Evolutionary conservation across 2,888 invertebrate genomes (phyloP).

Genomic region (Nebria brevicollis): DNA sequence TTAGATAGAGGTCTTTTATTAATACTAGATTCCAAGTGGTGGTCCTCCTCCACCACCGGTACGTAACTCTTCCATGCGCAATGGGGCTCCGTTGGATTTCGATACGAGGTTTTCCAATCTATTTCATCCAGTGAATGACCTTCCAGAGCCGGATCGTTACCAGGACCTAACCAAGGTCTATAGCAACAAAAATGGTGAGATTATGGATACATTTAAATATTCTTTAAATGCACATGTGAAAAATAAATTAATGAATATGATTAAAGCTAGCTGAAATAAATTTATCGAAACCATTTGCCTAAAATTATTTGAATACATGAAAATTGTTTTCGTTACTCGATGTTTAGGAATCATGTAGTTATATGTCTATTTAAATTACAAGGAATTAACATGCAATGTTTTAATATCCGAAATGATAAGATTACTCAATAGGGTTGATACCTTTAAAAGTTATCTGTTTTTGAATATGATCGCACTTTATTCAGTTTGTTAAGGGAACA

Average conservation of each 20-base stretch:
- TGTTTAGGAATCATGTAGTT: not conserved
- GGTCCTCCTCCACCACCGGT: slow-evolving; percentile 68
- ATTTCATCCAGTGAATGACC: slow-evolving; percentile 71
- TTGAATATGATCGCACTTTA: not conserved
- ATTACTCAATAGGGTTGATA: too few species aligned
- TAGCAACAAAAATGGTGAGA: slow-evolving; percentile 72
- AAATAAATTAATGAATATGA: not conserved
- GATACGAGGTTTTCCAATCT: slow-evolving; percentile 74
- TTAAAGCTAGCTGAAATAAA: not conserved
- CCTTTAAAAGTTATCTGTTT: not conserved
- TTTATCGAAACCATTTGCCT: not conserved
- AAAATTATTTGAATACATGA: not conserved
- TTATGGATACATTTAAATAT: not conserved
- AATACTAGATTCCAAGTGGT: slow-evolving; percentile 55
- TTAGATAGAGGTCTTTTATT: not conserved
- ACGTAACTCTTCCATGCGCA: slow-evolving; percentile 72
- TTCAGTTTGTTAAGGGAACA: not conserved
- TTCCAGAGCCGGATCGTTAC: slow-evolving; percentile 78
- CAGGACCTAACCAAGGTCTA: slow-evolving; percentile 74
- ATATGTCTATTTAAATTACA: not conserved
- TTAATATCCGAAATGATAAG: not conserved
- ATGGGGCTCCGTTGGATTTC: slow-evolving; percentile 66
- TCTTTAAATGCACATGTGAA: not conserved
- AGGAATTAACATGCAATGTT: not conserved
- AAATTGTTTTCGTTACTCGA: not conserved